Percentiles rank a stretch among this genome's conserved stretches.
Conservation (phyloP, 2,113 vertebrate species). For the Heptranchias perlo region DNA sequence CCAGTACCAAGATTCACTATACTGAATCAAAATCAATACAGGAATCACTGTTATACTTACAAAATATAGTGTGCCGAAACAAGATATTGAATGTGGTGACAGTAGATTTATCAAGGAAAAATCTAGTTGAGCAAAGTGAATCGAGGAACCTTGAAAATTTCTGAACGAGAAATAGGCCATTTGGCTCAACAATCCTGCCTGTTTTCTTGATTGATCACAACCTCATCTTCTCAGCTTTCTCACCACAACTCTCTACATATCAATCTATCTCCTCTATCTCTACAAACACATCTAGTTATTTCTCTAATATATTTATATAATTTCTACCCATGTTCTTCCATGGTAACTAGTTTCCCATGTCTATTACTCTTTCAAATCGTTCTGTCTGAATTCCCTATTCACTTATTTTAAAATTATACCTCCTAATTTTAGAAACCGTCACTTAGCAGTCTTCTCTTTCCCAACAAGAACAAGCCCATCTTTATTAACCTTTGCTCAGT, state of each 20-base stretch:
- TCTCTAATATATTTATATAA: background rate
- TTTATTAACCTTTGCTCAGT: background rate
- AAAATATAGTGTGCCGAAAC: slow-evolving; percentile 16
- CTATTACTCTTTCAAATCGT: background rate
- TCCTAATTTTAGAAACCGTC: background rate
- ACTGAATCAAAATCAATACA: slow-evolving; percentile 11
- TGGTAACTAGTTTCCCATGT: background rate
- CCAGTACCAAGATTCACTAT: background rate
- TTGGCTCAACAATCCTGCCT: background rate
- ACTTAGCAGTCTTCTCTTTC: background rate
- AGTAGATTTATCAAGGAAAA: slow-evolving; percentile 11
- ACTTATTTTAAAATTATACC: background rate
- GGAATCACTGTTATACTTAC: background rate
- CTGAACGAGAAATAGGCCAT: background rate
- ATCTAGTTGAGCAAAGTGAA: background rate
- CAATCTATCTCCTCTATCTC: background rate
- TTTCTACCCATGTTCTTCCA: background rate
- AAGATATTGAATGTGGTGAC: background rate
- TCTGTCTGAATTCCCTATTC: background rate
- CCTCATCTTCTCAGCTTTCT: background rate
- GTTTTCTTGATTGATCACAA: background rate
- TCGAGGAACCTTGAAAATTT: background rate
- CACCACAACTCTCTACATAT: background rate
- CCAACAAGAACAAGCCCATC: background rate
- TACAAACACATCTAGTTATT: background rate